Evolutionary conservation across 1,140 invertebrate species (phyloP).

Genomic region (Bombus breviceps): DNA sequence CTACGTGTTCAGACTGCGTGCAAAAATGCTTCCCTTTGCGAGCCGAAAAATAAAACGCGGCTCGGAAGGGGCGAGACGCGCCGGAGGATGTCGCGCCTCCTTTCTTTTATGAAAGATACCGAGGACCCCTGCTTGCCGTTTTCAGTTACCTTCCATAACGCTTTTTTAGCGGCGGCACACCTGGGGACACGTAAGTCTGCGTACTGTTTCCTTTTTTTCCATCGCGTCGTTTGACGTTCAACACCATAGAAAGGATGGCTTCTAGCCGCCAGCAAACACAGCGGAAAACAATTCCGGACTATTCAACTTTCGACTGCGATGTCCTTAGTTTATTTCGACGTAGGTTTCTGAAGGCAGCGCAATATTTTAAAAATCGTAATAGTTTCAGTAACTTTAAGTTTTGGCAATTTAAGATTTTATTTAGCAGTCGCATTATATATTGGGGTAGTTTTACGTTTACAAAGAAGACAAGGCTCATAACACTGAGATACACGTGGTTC

Average conservation of each 20-base stretch:
- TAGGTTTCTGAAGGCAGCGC: background rate
- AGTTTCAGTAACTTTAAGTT: background rate
- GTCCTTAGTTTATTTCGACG: background rate
- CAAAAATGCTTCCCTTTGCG: slow-evolving; percentile 58
- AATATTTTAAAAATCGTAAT: background rate
- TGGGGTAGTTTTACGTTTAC: background rate
- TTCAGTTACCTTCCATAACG: slow-evolving; percentile 38
- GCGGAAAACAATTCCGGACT: background rate
- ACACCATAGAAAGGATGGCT: background rate
- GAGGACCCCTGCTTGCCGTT: slow-evolving; percentile 49
- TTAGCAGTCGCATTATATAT: too few species aligned
- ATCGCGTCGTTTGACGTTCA: background rate
- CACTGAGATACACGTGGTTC: background rate
- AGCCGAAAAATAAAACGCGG: slow-evolving; percentile 44
- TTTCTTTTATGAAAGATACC: slow-evolving; percentile 41
- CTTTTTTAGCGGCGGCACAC: slow-evolving; percentile 16
- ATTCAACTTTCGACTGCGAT: background rate
- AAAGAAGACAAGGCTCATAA: background rate
- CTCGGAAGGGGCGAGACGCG: slow-evolving; percentile 22
- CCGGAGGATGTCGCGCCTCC: slow-evolving; percentile 37
- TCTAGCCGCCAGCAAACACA: background rate
- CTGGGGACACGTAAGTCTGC: background rate
- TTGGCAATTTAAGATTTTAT: too few species aligned
- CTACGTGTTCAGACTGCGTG: slow-evolving; percentile 53
- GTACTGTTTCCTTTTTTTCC: background rate